These are phyloP conservation scores for Passer montanus DNA, from an alignment of 2,113 vertebrate species.

Conservation along the genomic window DNA sequence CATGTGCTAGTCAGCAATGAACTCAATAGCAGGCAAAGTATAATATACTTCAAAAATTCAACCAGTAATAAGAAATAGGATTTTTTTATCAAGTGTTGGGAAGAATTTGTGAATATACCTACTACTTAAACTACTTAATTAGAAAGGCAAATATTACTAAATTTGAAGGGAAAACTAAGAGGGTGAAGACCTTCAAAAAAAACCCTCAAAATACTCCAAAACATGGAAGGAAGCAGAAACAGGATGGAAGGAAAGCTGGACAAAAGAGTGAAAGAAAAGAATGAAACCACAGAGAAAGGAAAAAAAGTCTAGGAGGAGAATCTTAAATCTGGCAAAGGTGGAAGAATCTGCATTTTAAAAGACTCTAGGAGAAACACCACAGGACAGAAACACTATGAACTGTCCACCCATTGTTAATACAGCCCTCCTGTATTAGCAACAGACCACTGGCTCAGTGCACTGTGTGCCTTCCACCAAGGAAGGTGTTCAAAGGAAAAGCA, in stretches of 20 bases:
- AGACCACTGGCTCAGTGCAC: background rate
- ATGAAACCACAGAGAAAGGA: background rate
- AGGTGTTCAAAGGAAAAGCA: background rate
- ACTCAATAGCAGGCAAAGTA: constrained; percentile 2
- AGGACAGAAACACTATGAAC: background rate
- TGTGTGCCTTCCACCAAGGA: background rate
- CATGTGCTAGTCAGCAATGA: constrained; percentile 1
- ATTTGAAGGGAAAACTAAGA: background rate
- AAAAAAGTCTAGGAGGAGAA: background rate
- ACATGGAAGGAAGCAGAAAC: background rate
- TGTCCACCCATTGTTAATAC: background rate
- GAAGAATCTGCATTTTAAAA: background rate
- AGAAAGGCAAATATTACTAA: background rate
- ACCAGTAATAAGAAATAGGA: background rate
- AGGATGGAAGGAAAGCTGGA: background rate
- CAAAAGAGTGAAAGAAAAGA: background rate
- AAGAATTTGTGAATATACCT: background rate
- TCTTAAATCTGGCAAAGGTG: background rate
- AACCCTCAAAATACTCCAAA: background rate
- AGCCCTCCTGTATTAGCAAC: background rate
- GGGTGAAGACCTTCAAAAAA: background rate
- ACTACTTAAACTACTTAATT: background rate
- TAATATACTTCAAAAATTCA: background rate
- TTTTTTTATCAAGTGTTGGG: background rate
- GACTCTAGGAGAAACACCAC: background rate